Evolutionary conservation across 1,140 invertebrate genomes (phyloP).

Genomic region (Drosophila lacertosa): DNA sequence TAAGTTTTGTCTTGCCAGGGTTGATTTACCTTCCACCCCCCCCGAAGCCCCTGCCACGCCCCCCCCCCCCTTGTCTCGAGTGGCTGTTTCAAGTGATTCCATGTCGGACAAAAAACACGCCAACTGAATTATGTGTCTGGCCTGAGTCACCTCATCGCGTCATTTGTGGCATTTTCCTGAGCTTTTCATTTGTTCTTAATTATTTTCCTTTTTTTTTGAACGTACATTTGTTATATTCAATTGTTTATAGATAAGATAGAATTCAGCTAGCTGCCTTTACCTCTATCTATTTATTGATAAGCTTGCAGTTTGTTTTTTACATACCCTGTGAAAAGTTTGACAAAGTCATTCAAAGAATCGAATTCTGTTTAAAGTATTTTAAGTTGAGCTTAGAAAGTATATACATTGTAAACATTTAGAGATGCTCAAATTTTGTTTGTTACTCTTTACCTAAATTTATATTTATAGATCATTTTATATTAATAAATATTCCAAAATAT

Average conservation of each 20-base stretch:
- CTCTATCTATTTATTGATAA: not conserved
- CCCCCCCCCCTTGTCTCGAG: slow-evolving; percentile 24
- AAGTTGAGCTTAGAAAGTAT: too few relatives aligned
- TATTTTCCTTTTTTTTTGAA: too few relatives aligned
- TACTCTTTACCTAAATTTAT: too few relatives aligned
- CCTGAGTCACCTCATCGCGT: slow-evolving; percentile 29
- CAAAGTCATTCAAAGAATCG: too few relatives aligned
- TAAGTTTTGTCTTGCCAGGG: slow-evolving; percentile 24
- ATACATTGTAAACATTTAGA: too few relatives aligned
- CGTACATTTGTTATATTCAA: slow-evolving; percentile 21
- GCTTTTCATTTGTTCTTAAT: slow-evolving; percentile 24
- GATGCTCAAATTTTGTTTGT: too few relatives aligned
- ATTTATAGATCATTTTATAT: too few relatives aligned
- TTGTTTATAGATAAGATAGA: slow-evolving; percentile 27
- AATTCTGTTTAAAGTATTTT: too few relatives aligned
- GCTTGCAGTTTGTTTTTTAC: not conserved
- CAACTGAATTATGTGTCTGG: slow-evolving; percentile 33
- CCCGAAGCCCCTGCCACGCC: too few relatives aligned
- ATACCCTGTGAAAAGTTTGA: not conserved
- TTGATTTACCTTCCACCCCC: slow-evolving; percentile 8
- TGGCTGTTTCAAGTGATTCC: slow-evolving; percentile 27
- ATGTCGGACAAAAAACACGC: slow-evolving; percentile 18
- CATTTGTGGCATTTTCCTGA: not conserved
- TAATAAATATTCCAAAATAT: too few relatives aligned
- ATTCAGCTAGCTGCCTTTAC: not conserved